Conservation (phyloP, 2,113 vertebrate genomes). For the Pitta sordida region DNA sequence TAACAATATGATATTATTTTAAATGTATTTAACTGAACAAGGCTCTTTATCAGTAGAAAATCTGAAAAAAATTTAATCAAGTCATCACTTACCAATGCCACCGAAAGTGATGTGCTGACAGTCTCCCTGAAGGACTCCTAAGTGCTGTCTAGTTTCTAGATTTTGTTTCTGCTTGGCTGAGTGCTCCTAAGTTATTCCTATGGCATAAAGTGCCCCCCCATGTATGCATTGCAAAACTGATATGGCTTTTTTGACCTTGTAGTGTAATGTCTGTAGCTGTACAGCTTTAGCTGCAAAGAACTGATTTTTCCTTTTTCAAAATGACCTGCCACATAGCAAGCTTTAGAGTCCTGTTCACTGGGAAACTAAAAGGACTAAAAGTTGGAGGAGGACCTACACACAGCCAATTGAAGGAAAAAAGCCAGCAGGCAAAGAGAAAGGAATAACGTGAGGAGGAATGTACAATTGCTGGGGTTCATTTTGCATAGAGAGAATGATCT, state of each 20-base stretch:
- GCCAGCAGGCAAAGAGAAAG: neutral
- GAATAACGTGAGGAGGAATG: neutral
- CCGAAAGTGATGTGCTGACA: neutral
- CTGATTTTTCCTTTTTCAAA: neutral
- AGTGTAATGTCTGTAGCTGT: neutral
- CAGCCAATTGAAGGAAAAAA: neutral
- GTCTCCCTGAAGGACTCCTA: neutral
- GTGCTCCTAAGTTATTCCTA: neutral
- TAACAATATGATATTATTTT: neutral
- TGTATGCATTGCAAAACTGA: neutral
- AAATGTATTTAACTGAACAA: neutral
- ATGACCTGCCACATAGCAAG: neutral
- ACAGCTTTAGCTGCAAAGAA: neutral
- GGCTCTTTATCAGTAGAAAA: neutral
- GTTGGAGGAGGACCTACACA: neutral
- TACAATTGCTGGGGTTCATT: neutral
- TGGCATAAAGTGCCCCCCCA: neutral
- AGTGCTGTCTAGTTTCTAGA: neutral
- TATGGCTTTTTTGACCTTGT: neutral
- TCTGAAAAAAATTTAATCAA: neutral
- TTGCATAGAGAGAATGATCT: neutral
- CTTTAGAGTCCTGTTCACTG: neutral
- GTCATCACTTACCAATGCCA: neutral
- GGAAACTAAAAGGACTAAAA: neutral
- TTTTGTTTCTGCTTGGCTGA: neutral